A percentile compares a stretch with the other conserved stretches of the same genome.
phyloP scores from a whole-genome alignment of 2,888 invertebrate genomes.

The Cephus pygmeus region DNA sequence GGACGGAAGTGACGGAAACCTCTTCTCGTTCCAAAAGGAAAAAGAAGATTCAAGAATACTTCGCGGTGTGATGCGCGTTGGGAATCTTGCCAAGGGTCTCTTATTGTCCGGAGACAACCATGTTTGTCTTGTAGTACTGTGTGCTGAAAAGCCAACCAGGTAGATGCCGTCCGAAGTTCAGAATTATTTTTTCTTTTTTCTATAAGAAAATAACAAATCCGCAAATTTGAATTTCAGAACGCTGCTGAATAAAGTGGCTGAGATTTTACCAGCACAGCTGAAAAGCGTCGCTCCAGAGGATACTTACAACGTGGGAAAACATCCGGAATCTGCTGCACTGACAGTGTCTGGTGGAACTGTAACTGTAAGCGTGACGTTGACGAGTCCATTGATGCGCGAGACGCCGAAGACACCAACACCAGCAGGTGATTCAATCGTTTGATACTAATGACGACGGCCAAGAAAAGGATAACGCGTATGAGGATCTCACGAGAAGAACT shows the following conservation, averaged over 20 bases:
- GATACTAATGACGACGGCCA: conserved; percentile 52
- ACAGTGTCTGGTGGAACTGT: conserved; percentile 83
- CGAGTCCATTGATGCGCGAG: conserved; percentile 93
- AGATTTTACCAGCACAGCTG: conserved; percentile 84
- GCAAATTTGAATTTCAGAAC: conserved; percentile 64
- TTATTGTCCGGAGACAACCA: conserved; percentile 89
- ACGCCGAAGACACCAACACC: conserved; percentile 42
- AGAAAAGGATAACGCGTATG: conserved; percentile 60
- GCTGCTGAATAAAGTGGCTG: conserved; percentile 87
- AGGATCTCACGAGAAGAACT: conserved; percentile 8
- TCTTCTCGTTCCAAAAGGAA: conserved; percentile 77
- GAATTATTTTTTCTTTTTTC: neutral
- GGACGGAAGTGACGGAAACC: conserved; percentile 79
- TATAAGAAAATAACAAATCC: neutral
- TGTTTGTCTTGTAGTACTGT: conserved; percentile 93
- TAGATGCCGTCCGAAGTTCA: conserved; percentile 25
- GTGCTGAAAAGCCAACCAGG: conserved; percentile 92
- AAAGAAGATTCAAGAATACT: conserved; percentile 78
- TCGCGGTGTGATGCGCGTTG: conserved; percentile 97
- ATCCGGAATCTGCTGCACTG: conserved; percentile 87
- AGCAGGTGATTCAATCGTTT: conserved; percentile 58
- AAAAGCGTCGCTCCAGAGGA: conserved; percentile 78
- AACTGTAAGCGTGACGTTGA: conserved; percentile 87
- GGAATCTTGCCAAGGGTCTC: conserved; percentile 89
- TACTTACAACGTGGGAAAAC: conserved; percentile 85